phyloP scores from a whole-genome alignment of 1,140 invertebrate genomes.

The Oryctes rhinoceros region DNA sequence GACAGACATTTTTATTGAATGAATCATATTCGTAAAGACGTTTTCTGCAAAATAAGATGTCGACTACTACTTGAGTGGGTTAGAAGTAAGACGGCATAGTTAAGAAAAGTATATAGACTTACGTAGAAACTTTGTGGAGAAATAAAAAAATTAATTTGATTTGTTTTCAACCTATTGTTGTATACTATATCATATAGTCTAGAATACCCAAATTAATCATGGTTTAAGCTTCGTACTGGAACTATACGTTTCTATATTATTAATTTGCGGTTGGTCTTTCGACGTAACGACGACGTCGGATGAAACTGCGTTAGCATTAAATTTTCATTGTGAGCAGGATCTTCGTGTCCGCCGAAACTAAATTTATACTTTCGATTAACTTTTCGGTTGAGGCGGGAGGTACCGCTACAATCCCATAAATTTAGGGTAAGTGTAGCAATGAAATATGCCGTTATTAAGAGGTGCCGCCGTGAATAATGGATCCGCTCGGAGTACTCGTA shows the following conservation, averaged over 20 bases:
- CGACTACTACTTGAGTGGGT: too few relatives aligned
- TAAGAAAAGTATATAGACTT: too few relatives aligned
- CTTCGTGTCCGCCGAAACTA: conserved; percentile 23
- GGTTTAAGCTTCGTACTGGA: too few relatives aligned
- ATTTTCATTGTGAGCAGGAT: background rate
- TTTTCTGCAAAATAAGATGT: too few relatives aligned
- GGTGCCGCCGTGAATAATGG: conserved; percentile 12
- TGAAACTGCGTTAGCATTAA: background rate
- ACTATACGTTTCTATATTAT: background rate
- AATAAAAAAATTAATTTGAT: too few relatives aligned
- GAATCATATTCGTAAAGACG: too few relatives aligned
- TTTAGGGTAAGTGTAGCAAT: conserved; percentile 15
- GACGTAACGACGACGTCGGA: background rate
- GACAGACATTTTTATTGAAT: too few relatives aligned
- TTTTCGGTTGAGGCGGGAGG: background rate
- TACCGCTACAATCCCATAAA: background rate
- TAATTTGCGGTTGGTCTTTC: background rate
- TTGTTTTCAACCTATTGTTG: too few relatives aligned
- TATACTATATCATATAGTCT: too few relatives aligned
- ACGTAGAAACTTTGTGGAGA: too few relatives aligned
- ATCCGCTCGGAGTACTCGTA: background rate
- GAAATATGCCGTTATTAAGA: conserved; percentile 36
- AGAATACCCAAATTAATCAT: too few relatives aligned
- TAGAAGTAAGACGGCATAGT: too few relatives aligned
- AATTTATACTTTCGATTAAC: conserved; percentile 33